Percentiles rank a stretch among this genome's conserved stretches.
phyloP scores from a whole-genome alignment of 2,888 invertebrate genomes.

The Silvanus unidentatus region DNA sequence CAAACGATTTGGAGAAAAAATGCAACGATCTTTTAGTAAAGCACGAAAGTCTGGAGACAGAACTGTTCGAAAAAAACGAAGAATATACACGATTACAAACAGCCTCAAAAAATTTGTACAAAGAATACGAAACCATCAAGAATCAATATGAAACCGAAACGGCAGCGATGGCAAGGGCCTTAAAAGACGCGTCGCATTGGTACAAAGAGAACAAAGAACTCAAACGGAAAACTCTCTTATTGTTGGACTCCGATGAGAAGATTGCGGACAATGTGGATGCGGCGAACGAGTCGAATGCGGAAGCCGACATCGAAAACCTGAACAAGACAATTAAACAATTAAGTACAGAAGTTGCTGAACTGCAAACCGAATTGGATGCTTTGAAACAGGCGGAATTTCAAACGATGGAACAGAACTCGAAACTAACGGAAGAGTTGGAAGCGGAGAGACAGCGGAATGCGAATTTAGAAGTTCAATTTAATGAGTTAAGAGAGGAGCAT shows the following conservation, averaged over 20 bases:
- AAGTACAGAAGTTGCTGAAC: slow-evolving; percentile 57
- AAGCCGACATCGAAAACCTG: slow-evolving; percentile 62
- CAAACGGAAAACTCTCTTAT: slow-evolving; percentile 61
- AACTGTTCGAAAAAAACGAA: slow-evolving; percentile 58
- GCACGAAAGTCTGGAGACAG: slow-evolving; percentile 53
- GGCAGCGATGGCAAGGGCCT: slow-evolving; percentile 67
- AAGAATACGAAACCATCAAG: slow-evolving; percentile 68
- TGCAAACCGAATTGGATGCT: slow-evolving; percentile 61
- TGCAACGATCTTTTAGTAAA: slow-evolving; percentile 57
- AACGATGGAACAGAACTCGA: slow-evolving; percentile 59
- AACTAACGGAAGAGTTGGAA: slow-evolving; percentile 55
- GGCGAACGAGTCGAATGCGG: slow-evolving; percentile 46
- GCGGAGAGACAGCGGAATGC: slow-evolving; percentile 46
- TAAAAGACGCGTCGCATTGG: slow-evolving; percentile 67
- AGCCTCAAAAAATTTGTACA: slow-evolving; percentile 67
- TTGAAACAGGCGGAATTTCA: slow-evolving; percentile 65
- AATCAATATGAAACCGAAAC: slow-evolving; percentile 69
- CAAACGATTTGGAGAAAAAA: slow-evolving; percentile 58
- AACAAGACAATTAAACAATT: slow-evolving; percentile 61
- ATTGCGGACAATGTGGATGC: slow-evolving; percentile 51
- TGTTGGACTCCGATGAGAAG: slow-evolving; percentile 55
- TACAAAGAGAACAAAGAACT: slow-evolving; percentile 70
- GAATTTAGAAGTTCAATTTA: slow-evolving; percentile 53
- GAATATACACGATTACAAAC: slow-evolving; percentile 55
- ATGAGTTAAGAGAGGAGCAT: slow-evolving; percentile 49